Evolutionary conservation across 2,113 vertebrate genomes (phyloP), one percentile per base, ranked within the genome.

Genomic region (Lucifuga dentata): DNA sequence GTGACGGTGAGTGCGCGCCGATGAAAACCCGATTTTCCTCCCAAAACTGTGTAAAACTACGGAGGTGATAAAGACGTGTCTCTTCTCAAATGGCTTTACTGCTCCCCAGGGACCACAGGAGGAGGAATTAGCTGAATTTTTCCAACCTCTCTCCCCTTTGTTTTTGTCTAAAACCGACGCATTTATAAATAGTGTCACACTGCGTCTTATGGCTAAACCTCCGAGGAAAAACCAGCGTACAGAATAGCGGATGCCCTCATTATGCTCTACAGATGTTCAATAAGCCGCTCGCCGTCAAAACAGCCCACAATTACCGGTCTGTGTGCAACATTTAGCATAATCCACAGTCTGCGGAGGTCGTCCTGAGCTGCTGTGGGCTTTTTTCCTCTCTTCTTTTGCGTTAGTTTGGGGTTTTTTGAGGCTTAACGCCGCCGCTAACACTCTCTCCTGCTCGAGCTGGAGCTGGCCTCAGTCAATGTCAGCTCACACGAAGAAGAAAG

Each of bases 181-280:
- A 71, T 81, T 80, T 80, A 86, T 52, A 79, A 84, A 81, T 59
- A 82, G 76, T 86, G 84, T 86, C 83, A 85, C 76, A 64, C 66
- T 53, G 79, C 78, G 84, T 73, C 26, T 29, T 7, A 7, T 76
- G 40, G 70, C 78, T 86, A 79, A 79, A 78, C 48, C 76, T 69
- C 53, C 77, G 77, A 81, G 68, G 83, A 59, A 33, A 84, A 82
- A 61, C 41, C 82, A 39, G 51, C 48, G 78, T 73, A 49, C 57
- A 85, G 74, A 85, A 85, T 86, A 89, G 86, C 89, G 87, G 90
- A 90, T 89, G 87, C 79, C 88, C 89, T 87, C 91, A 92, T 93
- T 90, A 84, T 82, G 87, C 70, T 84, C 84, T 84, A 73, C 86
- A 84, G 85, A 89, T 90, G 90, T 90, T 89, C 82, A 83, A 81